Evolutionary conservation across 2,113 vertebrate species (phyloP), one percentile per base, ranked within the genome.

Genomic region (Pedionomus torquatus): DNA sequence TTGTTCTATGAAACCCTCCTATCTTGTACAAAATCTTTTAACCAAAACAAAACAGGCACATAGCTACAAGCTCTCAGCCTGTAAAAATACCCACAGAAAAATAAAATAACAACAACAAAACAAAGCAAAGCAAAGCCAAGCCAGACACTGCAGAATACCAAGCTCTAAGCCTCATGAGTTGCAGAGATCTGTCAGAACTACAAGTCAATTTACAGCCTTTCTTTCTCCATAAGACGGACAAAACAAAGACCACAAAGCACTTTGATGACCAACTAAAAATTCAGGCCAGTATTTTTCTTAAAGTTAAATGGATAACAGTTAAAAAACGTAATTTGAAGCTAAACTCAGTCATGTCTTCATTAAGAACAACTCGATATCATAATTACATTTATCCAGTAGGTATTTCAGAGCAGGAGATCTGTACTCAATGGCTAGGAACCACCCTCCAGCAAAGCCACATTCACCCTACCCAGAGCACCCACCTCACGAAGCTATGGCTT

Each of bases 1-100:
- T 4, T n/a, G n/a, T 24, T 49, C n/a, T 83, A 31, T 8, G 46
- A 86, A 92, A 83, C 37, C 58, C 30, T 71, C 7, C 14, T 79
- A 87, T 76, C 87, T 91, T 1, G 0, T 12, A 44, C 14, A 65
- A 87, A 84, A 94, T 89, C 87, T 95, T 61, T 46, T 31, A 66
- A 90, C n/a, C 70, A 89, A 94, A 92, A 41, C 43, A 51, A 60
- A 90, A 43, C 35, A 92, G 21, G 24, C 57, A 81, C 2, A 48
- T 5, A 87, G 35, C 35, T 92, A 58, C 26, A 64, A 70, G 72
- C n/a, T 87, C 72, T n/a, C 43, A n/a, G 30, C 19, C 37, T 4
- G 3, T 79, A 82, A 87, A 55, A 95, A 72, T 31, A 83, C 60
- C 60, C 93, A 72, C 39, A 84, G 66, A 74, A 90, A 80, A 75